These are phyloP conservation scores for Sussaba pulchella DNA, from an alignment of 2,888 invertebrate genomes.

Conservation along the genomic window DNA sequence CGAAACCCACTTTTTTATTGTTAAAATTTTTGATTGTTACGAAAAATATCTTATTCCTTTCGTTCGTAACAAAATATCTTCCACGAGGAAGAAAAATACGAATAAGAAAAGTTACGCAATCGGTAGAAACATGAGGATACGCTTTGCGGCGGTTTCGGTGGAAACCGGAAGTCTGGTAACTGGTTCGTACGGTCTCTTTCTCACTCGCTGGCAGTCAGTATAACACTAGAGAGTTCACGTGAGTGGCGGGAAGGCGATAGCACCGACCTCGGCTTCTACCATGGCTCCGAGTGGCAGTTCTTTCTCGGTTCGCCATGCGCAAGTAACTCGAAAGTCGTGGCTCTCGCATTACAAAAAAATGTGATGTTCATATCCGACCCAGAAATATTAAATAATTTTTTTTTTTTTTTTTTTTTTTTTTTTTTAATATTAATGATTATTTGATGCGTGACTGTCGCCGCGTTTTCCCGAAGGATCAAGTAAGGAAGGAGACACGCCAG, in stretches of 20 bases:
- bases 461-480: not conserved
- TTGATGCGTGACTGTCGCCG: not conserved
- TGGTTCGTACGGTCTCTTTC: slow-evolving; percentile 62
- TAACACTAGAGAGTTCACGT: slow-evolving; percentile 27
- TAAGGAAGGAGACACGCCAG: slow-evolving; percentile 19
- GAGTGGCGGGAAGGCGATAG: slow-evolving; percentile 56
- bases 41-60: too few relatives aligned
- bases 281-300: slow-evolving; percentile 55
- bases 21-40: too few relatives aligned
- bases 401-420: too few relatives aligned
- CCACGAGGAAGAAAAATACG: not conserved
- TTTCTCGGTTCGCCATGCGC: slow-evolving; percentile 53
- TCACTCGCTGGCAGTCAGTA: slow-evolving; percentile 35
- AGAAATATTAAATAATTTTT: not conserved
- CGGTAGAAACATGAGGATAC: slow-evolving; percentile 25
- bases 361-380: not conserved
- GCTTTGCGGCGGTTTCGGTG: slow-evolving; percentile 56
- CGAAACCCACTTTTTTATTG: too few relatives aligned
- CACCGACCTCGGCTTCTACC: slow-evolving; percentile 42
- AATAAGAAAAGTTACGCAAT: slow-evolving; percentile 54
- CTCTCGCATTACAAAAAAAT: slow-evolving; percentile 6
- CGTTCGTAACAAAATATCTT: too few relatives aligned
- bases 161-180: slow-evolving; percentile 70
- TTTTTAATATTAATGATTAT: not conserved
- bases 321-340: slow-evolving; percentile 45